These are phyloP conservation scores for Clarias fuscus DNA, from an alignment of 2,797 vertebrate genomes.

Conservation along the genomic window DNA sequence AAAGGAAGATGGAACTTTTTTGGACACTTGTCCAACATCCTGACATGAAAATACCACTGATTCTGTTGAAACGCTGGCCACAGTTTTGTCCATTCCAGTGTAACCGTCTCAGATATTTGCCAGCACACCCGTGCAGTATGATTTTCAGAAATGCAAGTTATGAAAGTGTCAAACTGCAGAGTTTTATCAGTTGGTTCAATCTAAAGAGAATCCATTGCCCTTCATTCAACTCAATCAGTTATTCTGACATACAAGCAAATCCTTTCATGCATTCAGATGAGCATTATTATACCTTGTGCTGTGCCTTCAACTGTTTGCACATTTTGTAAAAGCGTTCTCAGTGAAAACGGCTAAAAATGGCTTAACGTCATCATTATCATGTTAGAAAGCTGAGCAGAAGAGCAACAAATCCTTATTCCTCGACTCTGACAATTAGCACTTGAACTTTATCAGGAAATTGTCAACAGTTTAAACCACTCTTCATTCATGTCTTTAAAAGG, in stretches of 20 bases:
- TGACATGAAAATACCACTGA: neutral
- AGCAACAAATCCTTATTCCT: neutral
- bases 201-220: neutral
- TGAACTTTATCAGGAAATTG: neutral
- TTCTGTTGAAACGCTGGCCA: neutral
- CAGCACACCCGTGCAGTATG: neutral
- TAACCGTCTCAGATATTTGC: neutral
- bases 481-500: neutral
- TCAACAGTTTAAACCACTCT: neutral
- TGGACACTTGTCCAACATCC: neutral
- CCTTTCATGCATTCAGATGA: neutral
- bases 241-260: neutral
- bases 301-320: neutral
- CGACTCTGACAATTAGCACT: neutral
- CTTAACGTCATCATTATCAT: neutral
- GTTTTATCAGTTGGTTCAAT: neutral
- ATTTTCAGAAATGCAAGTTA: neutral
- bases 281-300: too few relatives aligned
- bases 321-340: neutral
- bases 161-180: neutral
- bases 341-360: neutral
- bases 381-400: neutral
- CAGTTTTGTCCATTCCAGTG: neutral
- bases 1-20: neutral
- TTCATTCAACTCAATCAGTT: neutral